Base-by-base conservation (phyloP, 1,140 invertebrate species). In the Lordiphosa mommai region DNA sequence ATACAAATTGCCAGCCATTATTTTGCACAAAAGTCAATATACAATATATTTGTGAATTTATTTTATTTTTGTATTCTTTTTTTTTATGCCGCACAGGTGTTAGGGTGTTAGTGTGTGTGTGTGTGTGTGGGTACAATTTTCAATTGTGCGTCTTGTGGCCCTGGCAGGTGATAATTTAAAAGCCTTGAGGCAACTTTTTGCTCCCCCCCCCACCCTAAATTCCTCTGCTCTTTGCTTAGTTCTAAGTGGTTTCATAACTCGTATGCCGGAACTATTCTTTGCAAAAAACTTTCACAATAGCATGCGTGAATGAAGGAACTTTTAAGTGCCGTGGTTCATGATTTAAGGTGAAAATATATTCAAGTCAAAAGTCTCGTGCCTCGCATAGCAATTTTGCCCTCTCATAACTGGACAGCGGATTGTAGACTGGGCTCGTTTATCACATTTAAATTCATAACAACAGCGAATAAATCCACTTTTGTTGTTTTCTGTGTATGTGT, bases 1-100 rank as follows among this genome's bases (percentile, higher is more conserved):
- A n/a, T 77, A 82, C 79, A 84, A 84, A 84, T 84, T 84, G 72
- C 60, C 33, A 61, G 68, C 77, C 77, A 84, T 84, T 84, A 84
- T 72, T 84, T 56, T 60, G 52, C 56, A 44, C 52, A 72, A 69
- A 72, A 77, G 72, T 74, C 77, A 84, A 84, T 84, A 84, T 68
- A 69, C 51, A 57, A 68, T 64, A 51, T 64, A 40, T 32, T 37
- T 41, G 14, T 41, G 27, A 32, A 32, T 23, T 48, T 43, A 65
- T 56, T 51, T 56, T 30, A 34, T 69, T 59, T 58, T 8, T 6
- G 51, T 23, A 48, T 56, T 53, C 44, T 38, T 76, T 46, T 37
- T 9, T 41, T 30, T 36, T 32, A 34, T 49, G 46, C 16, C 32
- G 7, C 44, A 27, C 46, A 37, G 23, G 49, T 61, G 51, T 53